Conservation (phyloP, 2,113 vertebrate genomes). For the Phaethon lepturus region DNA sequence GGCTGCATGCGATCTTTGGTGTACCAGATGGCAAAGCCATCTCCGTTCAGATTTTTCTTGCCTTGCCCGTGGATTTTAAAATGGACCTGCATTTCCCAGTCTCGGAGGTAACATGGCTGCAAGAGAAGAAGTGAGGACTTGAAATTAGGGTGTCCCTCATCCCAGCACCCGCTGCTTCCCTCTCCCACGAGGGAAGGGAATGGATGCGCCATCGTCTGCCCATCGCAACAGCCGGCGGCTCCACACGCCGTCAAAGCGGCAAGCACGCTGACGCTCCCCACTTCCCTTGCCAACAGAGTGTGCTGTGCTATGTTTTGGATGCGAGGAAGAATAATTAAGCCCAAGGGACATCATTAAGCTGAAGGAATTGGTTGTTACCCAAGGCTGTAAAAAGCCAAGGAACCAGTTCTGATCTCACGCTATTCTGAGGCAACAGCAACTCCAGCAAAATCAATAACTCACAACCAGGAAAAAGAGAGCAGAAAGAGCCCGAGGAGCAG, state of each 20-base stretch:
- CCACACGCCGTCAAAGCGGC: accelerated
- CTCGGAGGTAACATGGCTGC: conserved; percentile 91
- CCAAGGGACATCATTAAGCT: not conserved
- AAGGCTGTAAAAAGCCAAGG: not conserved
- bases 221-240: accelerated
- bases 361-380: not conserved
- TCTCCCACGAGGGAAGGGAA: too few relatives aligned
- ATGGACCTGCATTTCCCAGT: conserved; percentile 98
- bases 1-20: conserved; percentile 93
- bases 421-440: accelerated
- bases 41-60: conserved; percentile 96
- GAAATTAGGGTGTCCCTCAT: accelerated
- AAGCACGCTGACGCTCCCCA: accelerated
- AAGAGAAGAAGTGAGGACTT: accelerated
- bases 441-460: not conserved
- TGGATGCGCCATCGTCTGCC: not conserved
- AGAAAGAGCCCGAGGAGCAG: not conserved
- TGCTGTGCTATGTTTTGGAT: accelerated
- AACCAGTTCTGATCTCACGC: accelerated
- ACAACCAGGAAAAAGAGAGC: accelerated
- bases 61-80: conserved; percentile 95
- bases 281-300: not conserved
- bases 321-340: not conserved
- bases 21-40: conserved; percentile 95
- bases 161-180: not conserved